Percentiles rank a stretch among this genome's conserved stretches.
Evolutionary conservation across 1,140 invertebrate genomes (phyloP).

Genomic region (Eriosoma lanigerum): DNA sequence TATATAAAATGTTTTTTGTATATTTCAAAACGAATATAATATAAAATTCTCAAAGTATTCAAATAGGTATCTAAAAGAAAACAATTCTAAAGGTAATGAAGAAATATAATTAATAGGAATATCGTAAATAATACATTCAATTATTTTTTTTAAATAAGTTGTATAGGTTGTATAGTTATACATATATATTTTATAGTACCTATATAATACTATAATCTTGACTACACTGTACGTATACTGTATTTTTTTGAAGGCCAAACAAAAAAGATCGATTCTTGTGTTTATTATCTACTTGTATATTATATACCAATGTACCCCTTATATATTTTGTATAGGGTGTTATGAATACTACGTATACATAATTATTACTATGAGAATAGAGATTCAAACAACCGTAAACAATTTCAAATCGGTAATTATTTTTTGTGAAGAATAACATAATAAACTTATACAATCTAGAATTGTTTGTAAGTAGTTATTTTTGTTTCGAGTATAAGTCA

Average conservation of each 20-base stretch:
- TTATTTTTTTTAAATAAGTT: no score
- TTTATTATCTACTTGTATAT: not conserved
- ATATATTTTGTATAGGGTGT: not conserved
- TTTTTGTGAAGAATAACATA: constrained; percentile 13
- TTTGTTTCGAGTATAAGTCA: not conserved
- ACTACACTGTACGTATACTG: not conserved
- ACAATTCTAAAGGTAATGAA: no score
- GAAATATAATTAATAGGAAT: no score
- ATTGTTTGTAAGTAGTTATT: not conserved
- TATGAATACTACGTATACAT: not conserved
- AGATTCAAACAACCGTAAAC: constrained; percentile 20
- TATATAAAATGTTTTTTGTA: no score
- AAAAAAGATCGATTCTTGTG: not conserved
- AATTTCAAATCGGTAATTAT: constrained; percentile 26
- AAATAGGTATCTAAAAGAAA: no score
- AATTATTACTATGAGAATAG: constrained; percentile 14
- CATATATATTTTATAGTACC: no score
- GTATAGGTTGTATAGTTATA: no score
- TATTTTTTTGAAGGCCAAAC: not conserved
- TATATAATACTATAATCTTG: not conserved
- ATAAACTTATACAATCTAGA: not conserved
- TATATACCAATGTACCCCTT: not conserved
- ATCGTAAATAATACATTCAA: no score
- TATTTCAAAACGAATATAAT: no score
- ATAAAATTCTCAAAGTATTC: no score